phyloP scores from a whole-genome alignment of 2,888 invertebrate species.

The Alentia gelatinosa region DNA sequence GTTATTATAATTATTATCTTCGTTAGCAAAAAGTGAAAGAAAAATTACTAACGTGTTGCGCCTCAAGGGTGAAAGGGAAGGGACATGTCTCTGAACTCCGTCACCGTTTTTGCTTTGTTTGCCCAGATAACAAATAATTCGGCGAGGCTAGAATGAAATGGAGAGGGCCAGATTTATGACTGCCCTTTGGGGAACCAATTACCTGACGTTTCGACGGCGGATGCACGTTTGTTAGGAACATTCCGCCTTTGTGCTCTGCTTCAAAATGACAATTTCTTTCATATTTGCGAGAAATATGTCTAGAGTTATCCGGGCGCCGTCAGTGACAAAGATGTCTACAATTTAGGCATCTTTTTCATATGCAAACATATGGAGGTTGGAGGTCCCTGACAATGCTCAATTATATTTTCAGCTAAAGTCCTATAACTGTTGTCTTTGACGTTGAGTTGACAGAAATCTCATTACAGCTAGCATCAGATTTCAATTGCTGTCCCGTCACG shows the following conservation, averaged over 20 bases:
- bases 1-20: too few relatives aligned
- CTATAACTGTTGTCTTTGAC: too few relatives aligned
- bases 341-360: too few relatives aligned
- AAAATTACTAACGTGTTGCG: background rate
- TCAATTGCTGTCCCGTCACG: too few relatives aligned
- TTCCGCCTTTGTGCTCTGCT: background rate
- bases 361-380: too few relatives aligned
- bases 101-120: background rate
- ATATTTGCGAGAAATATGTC: background rate
- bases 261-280: background rate
- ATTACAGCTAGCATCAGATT: too few relatives aligned
- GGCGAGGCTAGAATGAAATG: background rate
- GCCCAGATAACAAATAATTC: background rate
- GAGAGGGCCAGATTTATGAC: background rate
- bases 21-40: too few relatives aligned
- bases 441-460: too few relatives aligned
- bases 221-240: background rate
- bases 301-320: too few relatives aligned
- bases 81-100: background rate
- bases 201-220: background rate
- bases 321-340: too few relatives aligned
- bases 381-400: too few relatives aligned
- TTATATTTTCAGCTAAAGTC: too few relatives aligned
- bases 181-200: background rate
- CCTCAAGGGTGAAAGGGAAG: background rate